phyloP scores from a whole-genome alignment of 2,888 invertebrate species.

The Sphaeridia pumilis region DNA sequence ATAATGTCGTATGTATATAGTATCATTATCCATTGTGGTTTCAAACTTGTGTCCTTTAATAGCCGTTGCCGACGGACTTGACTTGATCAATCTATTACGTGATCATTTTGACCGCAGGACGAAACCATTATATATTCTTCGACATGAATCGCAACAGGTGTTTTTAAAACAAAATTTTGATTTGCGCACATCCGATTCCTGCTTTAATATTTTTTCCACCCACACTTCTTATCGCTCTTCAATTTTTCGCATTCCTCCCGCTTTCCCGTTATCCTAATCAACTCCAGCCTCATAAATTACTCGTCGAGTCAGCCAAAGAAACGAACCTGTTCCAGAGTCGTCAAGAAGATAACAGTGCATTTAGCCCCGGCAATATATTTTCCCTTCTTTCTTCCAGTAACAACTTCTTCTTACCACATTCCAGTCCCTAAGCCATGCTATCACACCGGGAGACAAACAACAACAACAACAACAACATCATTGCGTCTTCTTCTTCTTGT shows the following conservation, averaged over 20 bases:
- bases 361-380: no score
- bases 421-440: not conserved
- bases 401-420: no score
- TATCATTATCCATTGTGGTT: conserved; percentile 3
- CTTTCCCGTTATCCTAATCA: conserved; percentile 2
- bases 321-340: no score
- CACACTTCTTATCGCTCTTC: not conserved
- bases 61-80: not conserved
- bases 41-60: no score
- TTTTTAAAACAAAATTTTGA: conserved; percentile 2
- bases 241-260: conserved; percentile 1
- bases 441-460: not conserved
- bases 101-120: not conserved
- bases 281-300: conserved; percentile 1
- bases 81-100: not conserved
- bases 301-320: no score
- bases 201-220: not conserved
- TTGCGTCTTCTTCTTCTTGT: no score
- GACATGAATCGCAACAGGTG: conserved; percentile 1
- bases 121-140: not conserved
- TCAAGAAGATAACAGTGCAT: no score
- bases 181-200: not conserved
- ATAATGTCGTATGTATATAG: no score
- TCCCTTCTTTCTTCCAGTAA: no score
- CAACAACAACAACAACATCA: not conserved